phyloP scores from a whole-genome alignment of 1,140 invertebrate species.

The Brachionus calyciflorus region DNA sequence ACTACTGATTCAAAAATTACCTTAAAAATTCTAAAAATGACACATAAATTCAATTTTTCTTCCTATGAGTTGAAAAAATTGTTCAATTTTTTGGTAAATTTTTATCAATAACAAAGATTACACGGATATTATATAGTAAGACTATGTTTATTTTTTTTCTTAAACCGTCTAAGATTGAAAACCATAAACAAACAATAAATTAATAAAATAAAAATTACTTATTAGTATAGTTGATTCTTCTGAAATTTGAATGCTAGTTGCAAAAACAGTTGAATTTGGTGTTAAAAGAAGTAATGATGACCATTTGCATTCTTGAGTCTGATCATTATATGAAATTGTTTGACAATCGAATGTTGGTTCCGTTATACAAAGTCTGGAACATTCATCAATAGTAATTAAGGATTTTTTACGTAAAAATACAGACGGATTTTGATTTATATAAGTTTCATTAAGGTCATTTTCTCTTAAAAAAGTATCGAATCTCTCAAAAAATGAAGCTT shows the following conservation, averaged over 20 bases:
- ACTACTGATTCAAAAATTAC: no score
- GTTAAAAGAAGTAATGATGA: neutral
- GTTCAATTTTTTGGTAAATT: no score
- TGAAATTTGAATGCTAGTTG: neutral
- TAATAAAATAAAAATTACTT: neutral
- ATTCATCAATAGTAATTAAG: neutral
- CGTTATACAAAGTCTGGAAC: conserved; percentile 12
- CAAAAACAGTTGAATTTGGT: neutral
- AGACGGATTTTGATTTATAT: neutral
- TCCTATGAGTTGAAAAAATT: no score
- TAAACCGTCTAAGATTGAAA: no score
- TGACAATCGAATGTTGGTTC: conserved; percentile 37
- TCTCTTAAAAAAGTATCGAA: neutral
- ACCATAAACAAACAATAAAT: neutral
- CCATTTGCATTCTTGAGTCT: conserved; percentile 27
- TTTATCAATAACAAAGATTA: no score
- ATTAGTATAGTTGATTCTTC: neutral
- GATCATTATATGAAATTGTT: neutral
- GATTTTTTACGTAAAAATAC: neutral
- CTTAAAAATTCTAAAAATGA: no score
- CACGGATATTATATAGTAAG: no score
- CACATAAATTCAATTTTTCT: no score
- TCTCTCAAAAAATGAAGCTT: conserved; percentile 8
- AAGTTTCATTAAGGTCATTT: neutral
- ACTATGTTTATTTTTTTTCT: no score